Evolutionary conservation across 30 jellyfish, hydroid and myxozoan genomes (phyloP).

Genomic region (Cassiopea andromeda): DNA sequence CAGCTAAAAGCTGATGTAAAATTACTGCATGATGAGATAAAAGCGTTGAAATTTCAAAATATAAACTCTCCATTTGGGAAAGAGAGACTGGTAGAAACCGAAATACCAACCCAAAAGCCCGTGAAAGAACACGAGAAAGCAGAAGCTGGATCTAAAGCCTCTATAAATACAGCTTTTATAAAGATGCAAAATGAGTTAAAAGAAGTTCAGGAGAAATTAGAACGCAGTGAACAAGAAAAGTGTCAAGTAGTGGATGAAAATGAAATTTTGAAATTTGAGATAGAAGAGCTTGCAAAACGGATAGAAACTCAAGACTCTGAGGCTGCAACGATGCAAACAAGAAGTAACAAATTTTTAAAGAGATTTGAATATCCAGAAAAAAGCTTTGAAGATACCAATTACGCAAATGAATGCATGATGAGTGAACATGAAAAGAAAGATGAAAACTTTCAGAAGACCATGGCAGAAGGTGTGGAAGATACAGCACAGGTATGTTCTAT

Average conservation of each 20-base stretch:
- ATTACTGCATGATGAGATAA: background rate
- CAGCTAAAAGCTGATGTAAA: background rate
- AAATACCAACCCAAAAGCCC: background rate
- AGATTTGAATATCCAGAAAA: background rate
- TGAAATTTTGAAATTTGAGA: background rate
- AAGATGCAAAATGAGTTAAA: background rate
- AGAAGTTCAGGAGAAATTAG: background rate
- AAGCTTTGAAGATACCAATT: background rate
- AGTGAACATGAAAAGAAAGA: background rate
- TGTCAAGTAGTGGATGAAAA: background rate
- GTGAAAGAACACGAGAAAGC: background rate
- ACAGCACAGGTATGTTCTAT: background rate
- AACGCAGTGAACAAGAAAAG: background rate
- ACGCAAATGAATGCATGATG: background rate
- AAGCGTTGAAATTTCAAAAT: background rate
- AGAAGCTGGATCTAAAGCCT: background rate
- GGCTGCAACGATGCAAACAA: background rate
- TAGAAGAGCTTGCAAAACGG: background rate
- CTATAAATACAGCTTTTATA: background rate
- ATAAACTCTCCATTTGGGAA: background rate
- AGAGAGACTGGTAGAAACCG: background rate
- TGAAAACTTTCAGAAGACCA: slow-evolving; percentile 4
- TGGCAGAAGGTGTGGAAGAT: slow-evolving; percentile 11
- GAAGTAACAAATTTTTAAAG: background rate
- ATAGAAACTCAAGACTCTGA: background rate